A percentile compares a stretch with the other conserved stretches of the same genome.
These are phyloP conservation scores for Dendrophyllia cribrosa DNA, from an alignment of 64 coral and sea anemone species.

Conservation along the genomic window DNA sequence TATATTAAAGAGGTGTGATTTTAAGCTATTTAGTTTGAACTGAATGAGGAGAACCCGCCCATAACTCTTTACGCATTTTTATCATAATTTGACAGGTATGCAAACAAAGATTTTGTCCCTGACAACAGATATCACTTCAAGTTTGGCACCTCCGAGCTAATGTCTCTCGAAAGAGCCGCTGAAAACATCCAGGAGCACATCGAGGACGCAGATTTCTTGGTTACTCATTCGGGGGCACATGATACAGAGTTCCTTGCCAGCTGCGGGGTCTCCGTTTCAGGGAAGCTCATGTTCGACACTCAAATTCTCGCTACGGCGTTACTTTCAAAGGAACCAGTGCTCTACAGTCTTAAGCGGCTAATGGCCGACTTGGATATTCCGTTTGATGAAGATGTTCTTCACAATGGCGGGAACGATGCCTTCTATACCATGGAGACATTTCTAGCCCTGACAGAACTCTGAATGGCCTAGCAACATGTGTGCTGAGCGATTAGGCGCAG, in stretches of 20 bases:
- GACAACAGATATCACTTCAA: conserved; percentile 66
- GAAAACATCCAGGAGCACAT: conserved; percentile 25
- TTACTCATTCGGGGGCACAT: conserved; percentile 40
- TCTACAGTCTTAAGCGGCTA: conserved; percentile 60
- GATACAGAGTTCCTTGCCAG: conserved; percentile 34
- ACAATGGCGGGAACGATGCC: conserved; percentile 54
- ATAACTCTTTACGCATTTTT: too few species aligned
- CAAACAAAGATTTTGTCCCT: conserved; percentile 16
- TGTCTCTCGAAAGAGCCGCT: conserved; percentile 38
- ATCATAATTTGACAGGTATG: not conserved
- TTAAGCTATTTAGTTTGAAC: too few species aligned
- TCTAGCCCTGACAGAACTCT: not conserved
- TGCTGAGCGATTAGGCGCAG: too few species aligned
- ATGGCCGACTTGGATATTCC: conserved; percentile 39
- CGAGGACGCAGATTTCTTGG: conserved; percentile 31
- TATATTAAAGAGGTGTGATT: too few species aligned
- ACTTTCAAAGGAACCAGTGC: conserved; percentile 13
- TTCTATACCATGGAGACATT: not conserved
- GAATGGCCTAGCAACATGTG: not conserved
- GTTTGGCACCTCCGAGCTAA: conserved; percentile 60
- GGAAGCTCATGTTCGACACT: conserved; percentile 70
- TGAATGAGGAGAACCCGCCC: too few species aligned
- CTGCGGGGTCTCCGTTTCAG: conserved; percentile 2
- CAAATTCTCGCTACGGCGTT: conserved; percentile 63
- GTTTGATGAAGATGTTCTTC: conserved; percentile 47